phyloP scores from a whole-genome alignment of 92 coral and sea anemone genomes.

The Metridium senile region DNA sequence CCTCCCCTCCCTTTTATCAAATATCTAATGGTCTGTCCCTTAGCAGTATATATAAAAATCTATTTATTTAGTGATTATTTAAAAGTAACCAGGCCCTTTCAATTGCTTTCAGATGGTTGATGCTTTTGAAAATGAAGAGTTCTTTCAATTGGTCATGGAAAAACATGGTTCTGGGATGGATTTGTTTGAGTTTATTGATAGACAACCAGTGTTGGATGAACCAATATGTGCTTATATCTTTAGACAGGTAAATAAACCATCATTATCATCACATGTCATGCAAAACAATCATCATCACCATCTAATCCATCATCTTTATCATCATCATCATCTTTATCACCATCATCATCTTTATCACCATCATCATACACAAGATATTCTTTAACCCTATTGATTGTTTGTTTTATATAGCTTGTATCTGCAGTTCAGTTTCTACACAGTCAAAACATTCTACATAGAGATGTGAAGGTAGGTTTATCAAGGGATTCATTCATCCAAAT shows the following conservation, averaged over 20 bases:
- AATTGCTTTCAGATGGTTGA: constrained; percentile 70
- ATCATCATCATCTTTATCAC: background rate
- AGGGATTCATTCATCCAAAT: background rate
- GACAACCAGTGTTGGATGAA: constrained; percentile 91
- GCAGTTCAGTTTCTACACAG: constrained; percentile 89
- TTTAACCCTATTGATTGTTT: no score
- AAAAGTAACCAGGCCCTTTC: background rate
- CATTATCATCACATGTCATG: no score
- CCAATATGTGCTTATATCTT: constrained; percentile 86
- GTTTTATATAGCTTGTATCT: constrained; percentile 71
- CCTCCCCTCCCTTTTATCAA: no score
- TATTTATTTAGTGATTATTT: no score
- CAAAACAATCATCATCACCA: no score
- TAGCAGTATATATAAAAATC: no score
- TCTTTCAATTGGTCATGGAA: constrained; percentile 96
- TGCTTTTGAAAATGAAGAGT: constrained; percentile 95
- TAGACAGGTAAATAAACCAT: constrained; percentile 67
- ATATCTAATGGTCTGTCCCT: no score
- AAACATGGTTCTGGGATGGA: constrained; percentile 98
- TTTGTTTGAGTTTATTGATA: constrained; percentile 94
- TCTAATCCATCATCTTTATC: background rate
- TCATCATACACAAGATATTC: no score
- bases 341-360: background rate
- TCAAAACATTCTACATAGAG: constrained; percentile 84
- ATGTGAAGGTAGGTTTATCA: constrained; percentile 79